Base-by-base conservation (phyloP, 2,113 vertebrate species). In the Clarias macrocephalus region DNA sequence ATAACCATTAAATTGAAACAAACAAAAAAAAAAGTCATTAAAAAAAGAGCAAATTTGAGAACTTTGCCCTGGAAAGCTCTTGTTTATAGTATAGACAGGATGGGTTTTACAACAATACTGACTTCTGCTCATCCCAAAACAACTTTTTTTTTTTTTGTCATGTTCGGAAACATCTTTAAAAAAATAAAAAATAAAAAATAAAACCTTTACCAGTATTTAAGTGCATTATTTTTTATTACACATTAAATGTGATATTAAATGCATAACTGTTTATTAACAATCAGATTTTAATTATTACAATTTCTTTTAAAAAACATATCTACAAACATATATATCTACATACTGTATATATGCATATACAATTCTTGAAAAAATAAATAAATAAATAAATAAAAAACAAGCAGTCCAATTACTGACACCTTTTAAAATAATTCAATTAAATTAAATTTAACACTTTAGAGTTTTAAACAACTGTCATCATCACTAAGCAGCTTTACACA, bases 31-130 rank as follows among this genome's bases (percentile, higher is more conserved):
- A 48, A 42, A 42, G 5, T 42, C 42, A 4, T 76, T 30, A 28
- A n/a, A 52, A 18, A 8, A 59, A 56, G 5, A 56, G 5, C 48
- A 79, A 79, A 57, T 1, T 54, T 5, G 2, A n/a, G 12, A 25
- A 10, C 30, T 1, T 23, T 33, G 56, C 5, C 30, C 16, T 19
- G 21, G 21, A 66, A 15, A 33, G 15, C 18, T 56, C 10, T 8
- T 83, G 81, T 70, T 68, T 83, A 56, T 56, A 83, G 82, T 83
- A 16, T 30, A 68, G 5, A 70, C 65, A 70, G 63, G 13, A 23
- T 21, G 63, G 37, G 12, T 13, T 54, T 4, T n/a, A 66, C 33
- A 82, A 82, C 21, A 52, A n/a, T 82, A 48, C 1, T n/a, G 25
- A 48, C 37, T 63, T n/a, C 13, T 48, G 59, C n/a, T 60, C 19